A percentile compares a stretch with the other conserved stretches of the same genome.
Conservation (phyloP, 2,888 invertebrate species). For the Alitta virens region DNA sequence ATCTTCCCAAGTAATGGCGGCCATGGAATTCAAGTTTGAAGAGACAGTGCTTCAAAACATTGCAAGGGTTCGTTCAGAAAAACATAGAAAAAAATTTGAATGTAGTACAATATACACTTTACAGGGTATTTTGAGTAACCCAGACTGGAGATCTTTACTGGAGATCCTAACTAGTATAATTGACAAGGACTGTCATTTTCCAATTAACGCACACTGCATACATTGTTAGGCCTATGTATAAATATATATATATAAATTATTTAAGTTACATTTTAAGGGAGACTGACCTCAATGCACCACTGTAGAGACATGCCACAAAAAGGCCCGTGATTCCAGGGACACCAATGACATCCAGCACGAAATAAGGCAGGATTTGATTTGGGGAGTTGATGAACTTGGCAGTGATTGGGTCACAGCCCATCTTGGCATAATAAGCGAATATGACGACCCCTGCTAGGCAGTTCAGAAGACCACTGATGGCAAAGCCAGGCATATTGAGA, state of each 20-base stretch:
- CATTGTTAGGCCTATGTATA: too few species aligned
- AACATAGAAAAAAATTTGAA: too few species aligned
- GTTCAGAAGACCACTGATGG: background rate
- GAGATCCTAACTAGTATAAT: too few species aligned
- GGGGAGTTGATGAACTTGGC: background rate
- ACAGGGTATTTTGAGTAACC: too few species aligned
- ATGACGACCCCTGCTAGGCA: background rate
- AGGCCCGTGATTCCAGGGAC: background rate
- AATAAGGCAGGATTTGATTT: conserved; percentile 1
- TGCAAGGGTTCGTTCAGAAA: too few species aligned
- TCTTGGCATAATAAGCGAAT: conserved; percentile 2
- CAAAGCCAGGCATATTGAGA: conserved; percentile 1
- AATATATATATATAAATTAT: too few species aligned
- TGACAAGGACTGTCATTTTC: too few species aligned
- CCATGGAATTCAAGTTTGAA: conserved; percentile 9
- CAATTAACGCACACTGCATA: too few species aligned
- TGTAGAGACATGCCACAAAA: background rate
- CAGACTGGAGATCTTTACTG: too few species aligned
- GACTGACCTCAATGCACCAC: background rate
- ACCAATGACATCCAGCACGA: background rate
- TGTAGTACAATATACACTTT: too few species aligned
- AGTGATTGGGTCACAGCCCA: background rate
- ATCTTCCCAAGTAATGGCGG: conserved; percentile 15
- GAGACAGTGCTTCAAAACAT: conserved; percentile 1
- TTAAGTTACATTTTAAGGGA: too few species aligned